Base-by-base conservation (phyloP, 1,140 invertebrate species). In the Apis dorsata region DNA sequence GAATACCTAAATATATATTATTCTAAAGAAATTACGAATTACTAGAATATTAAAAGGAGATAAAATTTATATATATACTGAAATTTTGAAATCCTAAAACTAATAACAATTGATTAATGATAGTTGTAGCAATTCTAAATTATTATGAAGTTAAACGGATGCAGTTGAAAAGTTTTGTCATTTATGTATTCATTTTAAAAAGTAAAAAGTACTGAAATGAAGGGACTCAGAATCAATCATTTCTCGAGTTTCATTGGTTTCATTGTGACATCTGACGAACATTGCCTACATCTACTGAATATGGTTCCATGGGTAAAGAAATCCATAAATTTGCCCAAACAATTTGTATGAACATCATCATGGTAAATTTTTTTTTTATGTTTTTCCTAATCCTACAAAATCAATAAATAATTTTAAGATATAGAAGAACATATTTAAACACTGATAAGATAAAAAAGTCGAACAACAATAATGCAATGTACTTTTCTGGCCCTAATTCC, bases 41-140 rank as follows among this genome's bases (percentile, higher is more conserved):
- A 21, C 24, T 19, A 11, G 13, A n/a, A 4, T 19, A 13, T 13
- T 13, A 34, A 59, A 34, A 7, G 24, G 51, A 44, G 24, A 17
- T 9, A 11, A 10, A 57, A 57, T 57, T 44, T 9, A 4, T 66
- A 2, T 66, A 2, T 34, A 44, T 24, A 78, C 11, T 44, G 13
- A 68, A 78, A 78, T 34, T 12, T 21, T 53, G 21, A 44, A 78
- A 68, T n/a, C 13, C 13, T 7, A 53, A 68, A 57, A 21, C 59
- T 78, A n/a, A 44, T 24, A 28, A 17, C n/a, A 65, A 55, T 44
- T 44, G 5, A 44, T 7, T 78, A 78, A 59, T 12, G 65, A 21
- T 11, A n/a, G 15, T 24, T 59, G 28, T 69, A 24, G 60, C 28
- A 77, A 79, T 68, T 69, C 69, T 49, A 59, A 79, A 79, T 74